These are phyloP conservation scores for Pelochelys cantorii DNA, from an alignment of 2,797 vertebrate genomes.

Conservation along the genomic window DNA sequence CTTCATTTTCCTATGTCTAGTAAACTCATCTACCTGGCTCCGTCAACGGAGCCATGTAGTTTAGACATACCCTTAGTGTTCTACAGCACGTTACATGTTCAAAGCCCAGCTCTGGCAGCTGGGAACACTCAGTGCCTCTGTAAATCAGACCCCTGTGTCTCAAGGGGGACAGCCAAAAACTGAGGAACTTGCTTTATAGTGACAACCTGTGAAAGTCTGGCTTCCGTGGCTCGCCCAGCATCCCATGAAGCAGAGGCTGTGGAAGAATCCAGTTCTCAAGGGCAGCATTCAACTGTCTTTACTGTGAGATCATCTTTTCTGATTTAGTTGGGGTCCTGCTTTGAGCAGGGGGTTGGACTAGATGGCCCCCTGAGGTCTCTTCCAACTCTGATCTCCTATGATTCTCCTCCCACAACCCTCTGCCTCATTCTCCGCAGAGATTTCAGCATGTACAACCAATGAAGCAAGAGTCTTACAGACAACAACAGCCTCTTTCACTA, in stretches of 20 bases:
- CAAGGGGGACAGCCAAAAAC: not conserved
- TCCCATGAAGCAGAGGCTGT: not conserved
- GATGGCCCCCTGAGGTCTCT: too few relatives aligned
- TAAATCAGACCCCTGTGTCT: not conserved
- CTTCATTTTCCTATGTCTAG: too few relatives aligned
- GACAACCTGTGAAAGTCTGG: not conserved
- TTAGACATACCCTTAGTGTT: too few relatives aligned
- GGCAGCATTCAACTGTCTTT: not conserved
- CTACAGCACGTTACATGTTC: not conserved
- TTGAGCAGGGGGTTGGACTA: too few relatives aligned
- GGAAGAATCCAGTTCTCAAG: not conserved
- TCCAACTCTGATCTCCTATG: too few relatives aligned
- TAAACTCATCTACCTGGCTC: too few relatives aligned
- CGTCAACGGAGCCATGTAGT: too few relatives aligned
- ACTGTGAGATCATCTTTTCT: too few relatives aligned
- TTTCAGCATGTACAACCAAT: not conserved
- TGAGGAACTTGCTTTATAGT: not conserved
- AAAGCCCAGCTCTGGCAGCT: not conserved
- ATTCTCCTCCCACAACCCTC: not conserved
- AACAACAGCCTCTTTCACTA: not conserved
- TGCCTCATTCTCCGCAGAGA: not conserved
- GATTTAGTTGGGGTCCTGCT: too few relatives aligned
- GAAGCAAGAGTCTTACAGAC: not conserved
- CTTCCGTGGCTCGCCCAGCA: not conserved
- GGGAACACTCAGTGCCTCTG: not conserved